Conservation (phyloP, 2,113 vertebrate species). For the Labrus mixtus region DNA sequence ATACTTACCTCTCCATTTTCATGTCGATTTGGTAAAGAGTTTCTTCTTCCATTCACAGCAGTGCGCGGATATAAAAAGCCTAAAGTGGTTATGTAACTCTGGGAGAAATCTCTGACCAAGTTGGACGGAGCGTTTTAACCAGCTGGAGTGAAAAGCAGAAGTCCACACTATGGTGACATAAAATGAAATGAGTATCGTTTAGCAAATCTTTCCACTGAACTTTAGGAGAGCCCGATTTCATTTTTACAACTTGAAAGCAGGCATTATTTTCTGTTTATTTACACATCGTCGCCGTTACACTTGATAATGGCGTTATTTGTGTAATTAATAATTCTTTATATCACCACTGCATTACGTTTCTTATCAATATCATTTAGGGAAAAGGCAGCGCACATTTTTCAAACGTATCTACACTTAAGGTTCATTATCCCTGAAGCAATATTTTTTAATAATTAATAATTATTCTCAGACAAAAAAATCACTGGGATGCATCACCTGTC, state of each 20-base stretch:
- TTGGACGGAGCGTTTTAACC: slow-evolving; percentile 24
- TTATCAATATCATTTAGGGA: not conserved
- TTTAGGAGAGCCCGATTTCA: no score
- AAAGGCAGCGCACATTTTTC: not conserved
- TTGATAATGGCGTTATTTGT: not conserved
- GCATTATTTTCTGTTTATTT: not conserved
- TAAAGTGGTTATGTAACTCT: slow-evolving; percentile 49
- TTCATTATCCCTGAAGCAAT: not conserved
- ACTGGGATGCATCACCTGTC: no score
- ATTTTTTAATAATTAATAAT: no score
- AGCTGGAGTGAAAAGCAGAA: slow-evolving; percentile 23
- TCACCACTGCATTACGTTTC: not conserved
- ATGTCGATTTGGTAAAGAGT: slow-evolving; percentile 21
- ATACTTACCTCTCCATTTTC: slow-evolving; percentile 18
- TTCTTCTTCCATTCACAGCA: slow-evolving; percentile 29
- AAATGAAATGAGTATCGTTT: not conserved
- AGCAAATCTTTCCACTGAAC: no score
- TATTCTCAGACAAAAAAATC: no score
- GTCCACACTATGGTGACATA: not conserved
- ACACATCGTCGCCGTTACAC: not conserved
- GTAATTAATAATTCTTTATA: not conserved
- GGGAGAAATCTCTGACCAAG: slow-evolving; percentile 45
- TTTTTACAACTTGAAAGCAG: not conserved
- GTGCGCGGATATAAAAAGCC: slow-evolving; percentile 33
- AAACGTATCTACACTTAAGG: not conserved